Evolutionary conservation across 2,113 vertebrate species (phyloP).

Genomic region (Corvus cornix): DNA sequence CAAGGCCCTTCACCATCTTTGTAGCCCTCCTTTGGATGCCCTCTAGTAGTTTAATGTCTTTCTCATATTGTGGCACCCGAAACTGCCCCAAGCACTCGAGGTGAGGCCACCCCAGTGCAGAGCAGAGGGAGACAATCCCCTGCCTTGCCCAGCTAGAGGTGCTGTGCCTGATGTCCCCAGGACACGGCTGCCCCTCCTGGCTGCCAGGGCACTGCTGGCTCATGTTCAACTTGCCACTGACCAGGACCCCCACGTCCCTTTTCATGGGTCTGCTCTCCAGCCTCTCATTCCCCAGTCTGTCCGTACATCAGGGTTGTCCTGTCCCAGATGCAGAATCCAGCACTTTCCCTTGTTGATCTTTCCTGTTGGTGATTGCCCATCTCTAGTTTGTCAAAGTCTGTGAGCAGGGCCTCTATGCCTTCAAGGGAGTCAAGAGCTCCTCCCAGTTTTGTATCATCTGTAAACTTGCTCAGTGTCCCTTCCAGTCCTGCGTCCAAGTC

Average conservation of each 20-base stretch:
- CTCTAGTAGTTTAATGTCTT: rapidly evolving
- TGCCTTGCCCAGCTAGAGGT: rapidly evolving
- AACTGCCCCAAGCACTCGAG: rapidly evolving
- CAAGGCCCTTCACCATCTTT: rapidly evolving
- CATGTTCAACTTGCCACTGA: rapidly evolving
- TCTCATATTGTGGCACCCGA: rapidly evolving
- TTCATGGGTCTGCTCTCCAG: neutral
- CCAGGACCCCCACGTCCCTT: neutral
- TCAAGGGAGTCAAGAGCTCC: rapidly evolving
- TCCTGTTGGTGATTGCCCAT: no score
- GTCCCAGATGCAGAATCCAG: rapidly evolving
- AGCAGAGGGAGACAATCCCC: neutral
- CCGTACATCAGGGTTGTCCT: rapidly evolving
- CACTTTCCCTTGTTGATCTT: neutral
- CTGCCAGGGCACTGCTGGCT: neutral
- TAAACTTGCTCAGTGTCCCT: neutral
- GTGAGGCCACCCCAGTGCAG: rapidly evolving
- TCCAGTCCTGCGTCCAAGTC: neutral
- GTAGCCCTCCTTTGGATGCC: rapidly evolving
- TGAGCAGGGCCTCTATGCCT: neutral
- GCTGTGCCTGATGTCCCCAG: neutral
- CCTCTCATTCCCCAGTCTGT: neutral
- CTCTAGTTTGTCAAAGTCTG: neutral
- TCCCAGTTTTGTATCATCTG: rapidly evolving
- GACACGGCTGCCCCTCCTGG: rapidly evolving